Evolutionary conservation across 2,888 invertebrate genomes (phyloP).

Genomic region (Apamea anceps): DNA sequence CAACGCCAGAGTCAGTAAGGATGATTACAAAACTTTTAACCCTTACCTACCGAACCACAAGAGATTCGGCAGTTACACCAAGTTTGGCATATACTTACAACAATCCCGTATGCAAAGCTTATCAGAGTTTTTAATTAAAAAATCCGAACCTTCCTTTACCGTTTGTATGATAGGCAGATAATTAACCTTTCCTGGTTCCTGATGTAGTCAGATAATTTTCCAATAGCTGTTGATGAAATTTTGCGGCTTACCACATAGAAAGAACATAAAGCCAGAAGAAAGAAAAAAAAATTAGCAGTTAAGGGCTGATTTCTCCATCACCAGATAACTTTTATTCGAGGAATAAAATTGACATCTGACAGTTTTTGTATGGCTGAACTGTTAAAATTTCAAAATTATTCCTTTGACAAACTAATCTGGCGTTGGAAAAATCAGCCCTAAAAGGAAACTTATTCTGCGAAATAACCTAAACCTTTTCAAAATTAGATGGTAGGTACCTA

Average conservation of each 20-base stretch:
- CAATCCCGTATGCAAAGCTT: slow-evolving; percentile 33
- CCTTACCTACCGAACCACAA: slow-evolving; percentile 32
- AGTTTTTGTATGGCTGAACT: no score
- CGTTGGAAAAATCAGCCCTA: not conserved
- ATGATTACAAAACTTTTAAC: slow-evolving; percentile 71
- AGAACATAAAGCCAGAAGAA: not conserved
- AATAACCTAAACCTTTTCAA: not conserved
- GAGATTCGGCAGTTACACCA: slow-evolving; percentile 54
- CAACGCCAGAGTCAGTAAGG: slow-evolving; percentile 48
- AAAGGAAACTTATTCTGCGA: not conserved
- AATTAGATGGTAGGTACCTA: not conserved
- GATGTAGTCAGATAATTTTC: not conserved
- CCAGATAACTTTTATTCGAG: no score
- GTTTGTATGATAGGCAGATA: not conserved
- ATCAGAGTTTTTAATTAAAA: slow-evolving; percentile 21
- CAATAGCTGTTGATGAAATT: not conserved
- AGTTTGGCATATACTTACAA: slow-evolving; percentile 47
- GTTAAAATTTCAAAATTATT: no score
- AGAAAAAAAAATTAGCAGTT: not conserved
- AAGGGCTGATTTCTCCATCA: no score
- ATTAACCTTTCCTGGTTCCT: not conserved
- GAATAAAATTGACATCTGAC: no score
- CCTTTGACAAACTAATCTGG: no score
- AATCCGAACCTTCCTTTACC: not conserved
- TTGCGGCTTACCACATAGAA: not conserved